Conservation (phyloP, 2,888 invertebrate species). For the Crematogaster levior region DNA sequence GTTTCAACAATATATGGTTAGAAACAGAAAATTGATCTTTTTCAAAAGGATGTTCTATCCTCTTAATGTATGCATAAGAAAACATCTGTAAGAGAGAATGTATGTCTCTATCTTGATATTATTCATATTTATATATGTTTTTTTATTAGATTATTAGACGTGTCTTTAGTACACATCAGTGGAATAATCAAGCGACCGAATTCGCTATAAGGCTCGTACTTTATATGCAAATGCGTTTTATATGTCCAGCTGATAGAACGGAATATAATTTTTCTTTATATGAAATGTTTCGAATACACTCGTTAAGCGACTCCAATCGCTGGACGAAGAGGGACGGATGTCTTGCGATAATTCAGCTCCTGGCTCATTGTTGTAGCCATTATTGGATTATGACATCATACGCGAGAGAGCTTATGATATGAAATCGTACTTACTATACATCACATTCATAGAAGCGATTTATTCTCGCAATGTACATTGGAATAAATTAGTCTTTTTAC, state of each 20-base stretch:
- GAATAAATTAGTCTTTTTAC: constrained; percentile 19
- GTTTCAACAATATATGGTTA: not conserved
- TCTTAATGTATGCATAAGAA: not conserved
- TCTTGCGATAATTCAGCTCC: constrained; percentile 9
- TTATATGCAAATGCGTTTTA: not conserved
- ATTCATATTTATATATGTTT: too few species aligned
- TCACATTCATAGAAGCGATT: not conserved
- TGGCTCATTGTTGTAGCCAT: not conserved
- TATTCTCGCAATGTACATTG: constrained; percentile 19
- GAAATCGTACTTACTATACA: not conserved
- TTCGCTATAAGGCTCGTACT: not conserved
- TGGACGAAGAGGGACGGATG: constrained; percentile 45
- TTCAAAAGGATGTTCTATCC: not conserved
- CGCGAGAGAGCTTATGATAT: not conserved
- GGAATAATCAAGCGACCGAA: constrained; percentile 11
- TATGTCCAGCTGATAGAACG: not conserved
- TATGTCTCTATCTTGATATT: too few species aligned
- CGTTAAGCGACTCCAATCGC: constrained; percentile 28
- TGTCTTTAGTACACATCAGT: not conserved
- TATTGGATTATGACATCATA: constrained; percentile 31
- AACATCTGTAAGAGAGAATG: not conserved
- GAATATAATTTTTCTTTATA: not conserved
- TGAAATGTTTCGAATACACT: constrained; percentile 10
- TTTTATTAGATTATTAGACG: not conserved
- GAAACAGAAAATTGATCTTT: not conserved